Base-by-base conservation (phyloP, 2,888 invertebrate species). In the Parascotia fuliginaria region DNA sequence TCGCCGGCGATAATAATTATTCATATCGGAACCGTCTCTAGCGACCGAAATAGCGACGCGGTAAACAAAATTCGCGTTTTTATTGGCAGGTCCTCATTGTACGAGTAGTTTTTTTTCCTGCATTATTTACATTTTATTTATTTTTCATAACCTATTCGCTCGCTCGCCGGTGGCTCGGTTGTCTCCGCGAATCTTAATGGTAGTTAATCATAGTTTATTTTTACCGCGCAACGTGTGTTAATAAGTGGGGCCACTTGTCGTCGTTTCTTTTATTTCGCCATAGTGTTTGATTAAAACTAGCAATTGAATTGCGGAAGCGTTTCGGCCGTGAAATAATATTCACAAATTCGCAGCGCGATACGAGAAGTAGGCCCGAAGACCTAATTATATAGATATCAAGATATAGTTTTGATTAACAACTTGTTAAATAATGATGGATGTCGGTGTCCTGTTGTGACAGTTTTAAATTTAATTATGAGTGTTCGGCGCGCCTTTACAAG, bases 131-230 rank as follows among this genome's bases (percentile, higher is more conserved):
- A 72, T 68, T 72, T 64, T 67, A 72, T 70, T 71, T 75, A 71
- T 81, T 84, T 85, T 83, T 83, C 79, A 75, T 80, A 78, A 78
- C 72, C 74, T 77, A 79, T 78, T 82, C 81, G 79, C 74, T 70
- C 77, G 75, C 70, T 74, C 75, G 79, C 80, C 83, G 81, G 84
- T 83, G 84, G 74, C 71, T 77, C 76, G 75, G 80, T 82, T 85
- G 85, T 90, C 90, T 89, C 82, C 85, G 91, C 90, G 85, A 89
- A 89, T 90, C 88, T 89, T 87, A 88, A 88, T 85, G 81, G 85
- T 79, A 81, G 85, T 89, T 90, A 89, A 92, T 92, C 91, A 90
- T 89, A 89, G 90, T 91, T 91, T 91, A 91, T 92, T 92, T 90
- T 90, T 92, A 85, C 82, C 88, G 85, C 83, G 83, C 83, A 87